phyloP scores from a whole-genome alignment of 2,888 invertebrate genomes.

The Phlogophora meticulosa region DNA sequence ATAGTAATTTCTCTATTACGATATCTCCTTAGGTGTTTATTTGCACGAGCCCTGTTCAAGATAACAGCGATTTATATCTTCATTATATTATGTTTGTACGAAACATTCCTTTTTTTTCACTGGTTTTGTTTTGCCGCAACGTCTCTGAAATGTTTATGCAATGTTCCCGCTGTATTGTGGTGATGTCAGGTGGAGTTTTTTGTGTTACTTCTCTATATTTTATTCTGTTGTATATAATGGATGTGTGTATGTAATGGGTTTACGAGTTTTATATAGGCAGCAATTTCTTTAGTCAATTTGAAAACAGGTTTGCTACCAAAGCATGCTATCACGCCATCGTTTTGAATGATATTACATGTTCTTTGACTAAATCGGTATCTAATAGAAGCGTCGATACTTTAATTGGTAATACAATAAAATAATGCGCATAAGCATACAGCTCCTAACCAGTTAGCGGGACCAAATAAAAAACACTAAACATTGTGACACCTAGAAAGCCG shows the following conservation, averaged over 20 bases:
- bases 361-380: constrained; percentile 5
- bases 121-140: constrained; percentile 48
- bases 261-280: constrained; percentile 17
- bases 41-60: constrained; percentile 62
- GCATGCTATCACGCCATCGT: neutral
- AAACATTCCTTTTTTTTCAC: constrained; percentile 47
- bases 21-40: constrained; percentile 70
- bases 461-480: constrained; percentile 63
- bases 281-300: neutral
- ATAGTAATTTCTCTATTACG: constrained; percentile 90
- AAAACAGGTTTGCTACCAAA: constrained; percentile 12
- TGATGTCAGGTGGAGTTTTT: constrained; percentile 52
- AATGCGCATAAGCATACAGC: constrained; percentile 33
- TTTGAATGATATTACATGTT: neutral
- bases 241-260: constrained; percentile 17
- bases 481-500: constrained; percentile 76
- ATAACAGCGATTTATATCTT: constrained; percentile 69
- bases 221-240: constrained; percentile 42
- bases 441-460: constrained; percentile 49
- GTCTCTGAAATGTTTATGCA: constrained; percentile 58
- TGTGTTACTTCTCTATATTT: constrained; percentile 47
- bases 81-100: constrained; percentile 64
- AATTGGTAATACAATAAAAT: constrained; percentile 34
- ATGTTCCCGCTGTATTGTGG: constrained; percentile 44
- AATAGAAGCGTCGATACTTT: constrained; percentile 16